Evolutionary conservation across 35 echinoderm and acorn worm genomes (phyloP).

Genomic region (Holothuria glaberrima): DNA sequence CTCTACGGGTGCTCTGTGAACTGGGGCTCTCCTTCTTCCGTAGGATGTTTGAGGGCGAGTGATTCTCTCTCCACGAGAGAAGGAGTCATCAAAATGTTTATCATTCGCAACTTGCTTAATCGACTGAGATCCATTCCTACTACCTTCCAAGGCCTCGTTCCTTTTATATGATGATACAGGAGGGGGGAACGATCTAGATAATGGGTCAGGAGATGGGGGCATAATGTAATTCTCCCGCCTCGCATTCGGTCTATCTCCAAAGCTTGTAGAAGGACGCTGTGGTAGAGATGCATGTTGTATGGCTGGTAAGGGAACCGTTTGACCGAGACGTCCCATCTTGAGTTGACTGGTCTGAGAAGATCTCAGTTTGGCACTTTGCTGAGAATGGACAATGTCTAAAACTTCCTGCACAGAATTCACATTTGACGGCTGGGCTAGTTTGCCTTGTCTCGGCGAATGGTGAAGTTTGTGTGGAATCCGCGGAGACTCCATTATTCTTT

Average conservation of each 20-base stretch:
- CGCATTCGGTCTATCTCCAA: neutral
- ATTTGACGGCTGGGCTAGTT: neutral
- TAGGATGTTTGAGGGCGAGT: slow-evolving; percentile 42
- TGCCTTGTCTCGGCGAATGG: neutral
- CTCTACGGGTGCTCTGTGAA: neutral
- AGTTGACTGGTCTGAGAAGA: neutral
- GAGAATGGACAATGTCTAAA: slow-evolving; percentile 38
- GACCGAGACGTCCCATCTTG: slow-evolving; percentile 36
- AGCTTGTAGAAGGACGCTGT: slow-evolving; percentile 34
- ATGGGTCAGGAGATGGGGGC: neutral
- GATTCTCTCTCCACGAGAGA: neutral
- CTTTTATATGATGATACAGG: slow-evolving; percentile 2
- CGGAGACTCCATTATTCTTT: slow-evolving; percentile 9
- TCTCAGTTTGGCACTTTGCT: neutral
- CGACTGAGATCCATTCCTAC: neutral
- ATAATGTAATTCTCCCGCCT: neutral
- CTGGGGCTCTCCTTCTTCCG: neutral
- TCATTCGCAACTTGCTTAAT: neutral
- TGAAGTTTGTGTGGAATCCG: neutral
- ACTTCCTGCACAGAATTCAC: slow-evolving; percentile 37
- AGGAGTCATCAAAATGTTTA: neutral
- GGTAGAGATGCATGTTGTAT: neutral
- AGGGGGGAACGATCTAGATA: slow-evolving; percentile 24
- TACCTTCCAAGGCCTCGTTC: neutral
- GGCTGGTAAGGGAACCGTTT: slow-evolving; percentile 43